Base-by-base conservation (phyloP, 2,797 vertebrate species). In the Chiloscyllium punctatum region DNA sequence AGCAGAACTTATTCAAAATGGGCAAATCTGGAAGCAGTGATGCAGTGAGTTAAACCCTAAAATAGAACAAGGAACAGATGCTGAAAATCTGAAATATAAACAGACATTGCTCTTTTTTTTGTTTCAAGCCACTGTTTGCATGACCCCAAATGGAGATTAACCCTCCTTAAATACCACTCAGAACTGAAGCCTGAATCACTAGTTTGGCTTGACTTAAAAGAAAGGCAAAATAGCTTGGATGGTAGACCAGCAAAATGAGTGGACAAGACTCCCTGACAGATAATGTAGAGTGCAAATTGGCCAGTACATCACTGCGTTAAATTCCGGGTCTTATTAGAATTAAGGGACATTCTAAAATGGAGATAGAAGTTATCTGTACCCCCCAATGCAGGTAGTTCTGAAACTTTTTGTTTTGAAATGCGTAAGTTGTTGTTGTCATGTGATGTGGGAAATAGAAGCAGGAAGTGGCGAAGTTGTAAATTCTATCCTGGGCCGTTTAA, bases 401-500 rank as follows among this genome's bases (percentile, higher is more conserved):
- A 94, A 94, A 18, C 57, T 62, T 30, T 62, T 62, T 91, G 57
- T 62, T 62, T 62, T 62, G 57, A 62, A 62, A 62, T 84, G 15
- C 21, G 79, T n/a, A 71, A 23, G n/a, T 62, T 62, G 62, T 69
- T 94, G 91, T 92, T 57, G 91, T 94, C 91, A 94, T 69, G 90
- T 68, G 90, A 51, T 53, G 51, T 27, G 13, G 25, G 51, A 84
- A 27, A 57, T 71, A 42, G 57, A 94, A 68, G 91, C 91, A 94
- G 91, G 91, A 94, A 71, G 92, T 69, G 68, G 69, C 66, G 69
- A 72, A 30, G 92, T 4, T 69, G 23, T 30, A 30, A 48, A n/a
- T 91, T 91, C 92, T 8, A 94, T 51, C 23, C 11, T 30, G n/a
- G 27, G 88, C 88, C 88, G 88, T 91, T 91, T 91, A 90, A 90